These are phyloP conservation scores for Calonectris borealis DNA, from an alignment of 2,113 vertebrate genomes.

Conservation along the genomic window DNA sequence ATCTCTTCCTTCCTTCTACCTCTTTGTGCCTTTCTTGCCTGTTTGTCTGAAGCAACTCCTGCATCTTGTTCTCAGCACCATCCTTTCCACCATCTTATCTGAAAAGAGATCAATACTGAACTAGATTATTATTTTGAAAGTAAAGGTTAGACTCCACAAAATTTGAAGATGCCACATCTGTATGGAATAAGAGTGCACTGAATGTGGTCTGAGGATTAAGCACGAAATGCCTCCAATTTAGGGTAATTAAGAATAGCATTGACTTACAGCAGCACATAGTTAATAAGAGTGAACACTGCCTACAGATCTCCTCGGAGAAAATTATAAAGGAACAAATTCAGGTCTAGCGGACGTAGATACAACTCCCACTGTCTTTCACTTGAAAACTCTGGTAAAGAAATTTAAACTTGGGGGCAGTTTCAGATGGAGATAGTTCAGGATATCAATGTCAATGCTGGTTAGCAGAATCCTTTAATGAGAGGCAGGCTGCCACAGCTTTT, in stretches of 20 bases:
- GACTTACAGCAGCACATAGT: neutral
- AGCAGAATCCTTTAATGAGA: neutral
- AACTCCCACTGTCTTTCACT: neutral
- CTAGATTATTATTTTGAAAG: no score
- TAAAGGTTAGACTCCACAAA: neutral
- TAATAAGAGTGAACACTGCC: neutral
- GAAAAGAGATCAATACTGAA: neutral
- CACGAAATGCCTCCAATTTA: neutral
- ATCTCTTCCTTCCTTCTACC: neutral
- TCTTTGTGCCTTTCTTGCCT: neutral
- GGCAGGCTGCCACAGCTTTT: neutral
- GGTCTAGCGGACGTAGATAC: accelerated
- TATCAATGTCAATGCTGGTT: neutral
- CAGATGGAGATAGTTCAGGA: neutral
- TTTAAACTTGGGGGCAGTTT: neutral
- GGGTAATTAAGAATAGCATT: neutral
- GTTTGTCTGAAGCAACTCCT: neutral
- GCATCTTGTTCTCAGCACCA: accelerated
- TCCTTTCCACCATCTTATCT: neutral
- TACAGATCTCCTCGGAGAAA: neutral
- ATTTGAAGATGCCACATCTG: neutral
- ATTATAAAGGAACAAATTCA: neutral
- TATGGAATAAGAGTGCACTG: neutral
- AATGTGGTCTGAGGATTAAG: neutral
- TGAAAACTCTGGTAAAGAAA: neutral